Evolutionary conservation across 2,888 invertebrate species (phyloP), one percentile per base, ranked within the genome.

Genomic region (Phyllotreta striolata): DNA sequence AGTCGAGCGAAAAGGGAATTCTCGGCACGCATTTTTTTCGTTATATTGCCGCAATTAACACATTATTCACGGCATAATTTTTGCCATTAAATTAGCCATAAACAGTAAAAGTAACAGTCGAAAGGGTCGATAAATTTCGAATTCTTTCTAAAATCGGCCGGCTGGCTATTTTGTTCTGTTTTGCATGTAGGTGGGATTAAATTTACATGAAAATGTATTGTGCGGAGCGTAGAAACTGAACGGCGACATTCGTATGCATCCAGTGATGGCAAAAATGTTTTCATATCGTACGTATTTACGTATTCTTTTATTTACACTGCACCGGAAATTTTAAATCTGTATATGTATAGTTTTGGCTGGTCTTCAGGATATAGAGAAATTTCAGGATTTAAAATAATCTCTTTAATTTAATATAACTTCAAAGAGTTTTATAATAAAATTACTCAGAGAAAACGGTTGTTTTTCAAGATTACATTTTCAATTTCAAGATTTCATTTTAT

Each of bases 201-300:
- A 68, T 68, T 66, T 65, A 64, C 68, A 66, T 66, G 65, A 68
- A 66, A 68, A 66, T 68, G 62, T 64, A 59, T 54, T 61, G 49
- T 64, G 66, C 58, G 37, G 49, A 56, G 52, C 60, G 62, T 24
- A 24, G 39, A 40, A 55, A 44, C 57, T 64, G 61, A 63, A 56
- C 62, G 57, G 46, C 62, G 40, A 52, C 63, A 65, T 68, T 66
- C 39, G 58, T 49, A 65, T 66, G 62, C 68, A 62, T 61, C 62
- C 68, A 63, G 68, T 51, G 66, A 63, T 66, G 55, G 46, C 63
- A 12, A 66, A 65, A 66, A 66, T 66, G 68, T 68, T 56, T 14
- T 55, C 40, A 49, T 59, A 39, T 54, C 37, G 35, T 49, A 37
- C 47, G 57, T 63, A 46, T 35, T n/a, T n/a, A n/a, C n/a, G 41